Evolutionary conservation across 1,140 invertebrate genomes (phyloP), one percentile per base, ranked within the genome.

Genomic region (Drosophila leontia): DNA sequence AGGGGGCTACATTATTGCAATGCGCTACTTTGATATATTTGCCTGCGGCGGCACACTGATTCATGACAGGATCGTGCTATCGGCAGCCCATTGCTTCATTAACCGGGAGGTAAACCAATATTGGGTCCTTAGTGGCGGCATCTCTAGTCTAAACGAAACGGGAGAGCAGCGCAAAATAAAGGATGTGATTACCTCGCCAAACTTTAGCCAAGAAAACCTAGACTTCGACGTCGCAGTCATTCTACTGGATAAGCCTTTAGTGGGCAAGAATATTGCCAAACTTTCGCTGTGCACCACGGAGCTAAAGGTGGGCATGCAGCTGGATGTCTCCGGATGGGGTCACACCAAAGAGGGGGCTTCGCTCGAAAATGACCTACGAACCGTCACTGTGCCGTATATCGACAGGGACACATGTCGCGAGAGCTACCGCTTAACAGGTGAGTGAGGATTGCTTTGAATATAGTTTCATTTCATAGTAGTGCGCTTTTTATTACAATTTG

Each of bases 301-400:
- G 9, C 76, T 75, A 0, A 15, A 8, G 8, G 13, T 29, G 3
- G 76, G 71, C 4, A 8, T 57, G 0, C 0, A 15, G 1, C 48
- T 91, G 0, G 77, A 17, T 3, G 69, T 91, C 1, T 65, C 71
- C 15, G 90, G 90, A 11, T 91, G 90, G 90, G 90, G 90, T 7
- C 2, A 32, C 75, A 3, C 8, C 37, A 13, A 4, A 2, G 0
- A n/a, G 0, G 11, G 2, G 67, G 0, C 13, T 68, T 13, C 1
- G 0, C 32, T 5, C 9, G 32, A 5, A 41, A 39, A 3, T n/a
- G 8, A 7, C n/a, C 34, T 91, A n/a, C 82, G 77, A 0, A 34
- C 63, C 2, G 69, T 62, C 0, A 39, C n/a, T 3, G 85, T 91
- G 9, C 90, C 85, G 0, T 3, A 80, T 7, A 29, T 90, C 0